phyloP scores from a whole-genome alignment of 2,797 vertebrate species.

The Gymnoscopelus braueri region DNA sequence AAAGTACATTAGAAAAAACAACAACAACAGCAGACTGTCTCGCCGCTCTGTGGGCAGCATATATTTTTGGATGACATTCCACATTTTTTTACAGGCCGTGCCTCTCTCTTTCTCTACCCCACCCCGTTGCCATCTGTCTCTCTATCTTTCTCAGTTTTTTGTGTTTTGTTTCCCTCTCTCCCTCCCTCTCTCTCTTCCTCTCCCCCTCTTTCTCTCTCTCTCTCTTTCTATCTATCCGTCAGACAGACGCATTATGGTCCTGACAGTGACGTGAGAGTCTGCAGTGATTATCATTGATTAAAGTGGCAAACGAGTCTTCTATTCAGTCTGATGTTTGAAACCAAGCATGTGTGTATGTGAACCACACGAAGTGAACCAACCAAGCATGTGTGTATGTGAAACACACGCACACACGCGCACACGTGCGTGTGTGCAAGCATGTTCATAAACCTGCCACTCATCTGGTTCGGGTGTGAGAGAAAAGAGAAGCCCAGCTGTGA shows the following conservation, averaged over 20 bases:
- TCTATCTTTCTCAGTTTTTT: conserved; percentile 33
- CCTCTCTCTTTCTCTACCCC: neutral
- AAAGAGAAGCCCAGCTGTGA: conserved; percentile 64
- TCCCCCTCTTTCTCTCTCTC: conserved; percentile 26
- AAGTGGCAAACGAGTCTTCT: conserved; percentile 73
- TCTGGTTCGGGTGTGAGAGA: conserved; percentile 25
- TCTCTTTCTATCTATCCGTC: conserved; percentile 26
- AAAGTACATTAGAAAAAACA: conserved; percentile 68
- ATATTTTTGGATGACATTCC: conserved; percentile 67
- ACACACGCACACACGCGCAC: too few species aligned
- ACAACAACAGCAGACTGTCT: conserved; percentile 10
- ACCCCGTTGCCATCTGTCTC: conserved; percentile 13
- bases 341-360: conserved; percentile 26
- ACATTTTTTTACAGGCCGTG: conserved; percentile 29
- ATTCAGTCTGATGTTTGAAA: conserved; percentile 52
- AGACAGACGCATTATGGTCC: conserved; percentile 60
- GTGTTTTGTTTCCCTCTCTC: conserved; percentile 15
- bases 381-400: conserved; percentile 25
- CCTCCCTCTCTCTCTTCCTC: conserved; percentile 13
- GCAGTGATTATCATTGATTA: conserved; percentile 83
- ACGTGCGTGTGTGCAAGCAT: neutral
- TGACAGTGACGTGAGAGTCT: conserved; percentile 69
- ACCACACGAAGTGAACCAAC: too few species aligned
- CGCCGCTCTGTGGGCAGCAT: conserved; percentile 59
- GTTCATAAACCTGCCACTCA: conserved; percentile 64